A percentile compares a stretch with the other conserved stretches of the same genome.
Conservation (phyloP, 1,140 invertebrate species). For the Lepidurus apus region DNA sequence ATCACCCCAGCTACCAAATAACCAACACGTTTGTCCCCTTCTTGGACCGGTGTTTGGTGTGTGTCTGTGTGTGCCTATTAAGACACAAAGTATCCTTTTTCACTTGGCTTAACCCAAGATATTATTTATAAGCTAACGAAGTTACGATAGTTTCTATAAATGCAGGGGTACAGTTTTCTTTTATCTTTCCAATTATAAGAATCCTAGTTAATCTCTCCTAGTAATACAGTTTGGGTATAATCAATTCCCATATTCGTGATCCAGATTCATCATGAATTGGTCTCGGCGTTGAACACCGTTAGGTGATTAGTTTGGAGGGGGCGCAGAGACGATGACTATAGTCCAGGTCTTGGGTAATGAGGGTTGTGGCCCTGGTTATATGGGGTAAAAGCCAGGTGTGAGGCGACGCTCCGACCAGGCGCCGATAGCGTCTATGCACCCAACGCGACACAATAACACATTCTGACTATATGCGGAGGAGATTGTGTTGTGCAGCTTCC, state of each 20-base stretch:
- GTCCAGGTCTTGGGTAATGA: not conserved
- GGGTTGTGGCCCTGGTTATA: not conserved
- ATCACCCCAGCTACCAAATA: not conserved
- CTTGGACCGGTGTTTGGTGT: not conserved
- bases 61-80: not conserved
- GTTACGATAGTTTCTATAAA: not conserved
- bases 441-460: not conserved
- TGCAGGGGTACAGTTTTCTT: not conserved
- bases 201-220: not conserved
- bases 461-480: not conserved
- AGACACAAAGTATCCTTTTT: not conserved
- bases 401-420: conserved; percentile 12
- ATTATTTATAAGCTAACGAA: not conserved
- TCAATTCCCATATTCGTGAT: conserved; percentile 11
- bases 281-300: conserved; percentile 3
- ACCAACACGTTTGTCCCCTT: not conserved
- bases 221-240: not conserved
- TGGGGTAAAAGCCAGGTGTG: conserved; percentile 13
- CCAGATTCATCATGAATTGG: conserved; percentile 14
- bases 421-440: conserved; percentile 13
- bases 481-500: not conserved
- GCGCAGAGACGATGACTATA: not conserved
- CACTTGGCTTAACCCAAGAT: conserved; percentile 9
- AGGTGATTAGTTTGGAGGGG: conserved; percentile 4
- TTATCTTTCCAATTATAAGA: conserved; percentile 4